phyloP scores from a whole-genome alignment of 2,113 vertebrate species.

The Mormyrus lacerda region DNA sequence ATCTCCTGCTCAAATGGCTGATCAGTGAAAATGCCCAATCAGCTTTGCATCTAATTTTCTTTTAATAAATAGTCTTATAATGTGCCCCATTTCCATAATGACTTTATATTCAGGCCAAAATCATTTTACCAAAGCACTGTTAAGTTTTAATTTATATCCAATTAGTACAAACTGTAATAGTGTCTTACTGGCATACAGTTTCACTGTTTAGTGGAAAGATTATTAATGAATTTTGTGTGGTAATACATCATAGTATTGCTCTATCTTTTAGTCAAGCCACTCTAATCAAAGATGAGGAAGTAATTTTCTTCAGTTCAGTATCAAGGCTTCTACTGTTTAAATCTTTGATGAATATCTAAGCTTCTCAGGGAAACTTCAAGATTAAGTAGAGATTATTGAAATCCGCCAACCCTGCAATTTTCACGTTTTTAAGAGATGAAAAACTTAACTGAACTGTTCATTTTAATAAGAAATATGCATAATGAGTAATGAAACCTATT shows the following conservation, averaged over 20 bases:
- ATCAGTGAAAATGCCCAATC: constrained; percentile 12
- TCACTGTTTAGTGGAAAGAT: constrained; percentile 37
- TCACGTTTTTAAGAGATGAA: constrained; percentile 14
- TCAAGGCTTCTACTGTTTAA: constrained; percentile 9
- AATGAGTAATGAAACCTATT: constrained; percentile 25
- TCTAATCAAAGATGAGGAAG: constrained; percentile 62
- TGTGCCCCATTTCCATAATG: constrained; percentile 12
- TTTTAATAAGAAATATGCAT: constrained; percentile 18
- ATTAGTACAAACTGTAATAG: constrained; percentile 9
- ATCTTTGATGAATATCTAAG: constrained; percentile 13
- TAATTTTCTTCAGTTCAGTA: constrained; percentile 41
- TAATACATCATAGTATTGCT: background rate
- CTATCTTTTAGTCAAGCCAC: constrained; percentile 46
- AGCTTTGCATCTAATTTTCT: constrained; percentile 16
- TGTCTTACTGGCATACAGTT: background rate
- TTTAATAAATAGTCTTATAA: constrained; percentile 14
- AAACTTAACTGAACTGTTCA: constrained; percentile 1
- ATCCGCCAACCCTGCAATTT: constrained; percentile 13
- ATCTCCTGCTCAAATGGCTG: constrained; percentile 14
- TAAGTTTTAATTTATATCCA: constrained; percentile 12
- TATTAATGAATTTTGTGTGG: constrained; percentile 50
- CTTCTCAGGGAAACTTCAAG: background rate
- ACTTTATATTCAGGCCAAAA: constrained; percentile 8
- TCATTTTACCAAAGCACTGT: constrained; percentile 17
- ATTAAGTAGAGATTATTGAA: constrained; percentile 20